Evolutionary conservation across 2,888 invertebrate genomes (phyloP).

Genomic region (Steinernema carpocapsae): DNA sequence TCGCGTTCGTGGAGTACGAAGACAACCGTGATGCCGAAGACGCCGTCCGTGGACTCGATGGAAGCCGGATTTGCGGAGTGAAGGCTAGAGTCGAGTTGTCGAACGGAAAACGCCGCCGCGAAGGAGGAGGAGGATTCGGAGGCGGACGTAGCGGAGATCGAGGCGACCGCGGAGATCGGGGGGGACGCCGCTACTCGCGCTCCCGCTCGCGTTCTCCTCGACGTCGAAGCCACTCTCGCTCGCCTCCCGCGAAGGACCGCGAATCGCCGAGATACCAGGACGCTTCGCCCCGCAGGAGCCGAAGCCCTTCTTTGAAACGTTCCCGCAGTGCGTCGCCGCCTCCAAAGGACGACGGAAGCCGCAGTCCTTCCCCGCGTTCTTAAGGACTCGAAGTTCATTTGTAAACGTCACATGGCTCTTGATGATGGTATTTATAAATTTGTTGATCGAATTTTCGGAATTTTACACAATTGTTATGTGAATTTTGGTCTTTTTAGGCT

Average conservation of each 20-base stretch:
- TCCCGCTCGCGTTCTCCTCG: slow-evolving; percentile 27
- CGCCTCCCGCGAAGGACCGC: not conserved
- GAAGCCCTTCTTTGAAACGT: slow-evolving; percentile 9
- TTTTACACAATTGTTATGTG: no score
- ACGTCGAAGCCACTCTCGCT: slow-evolving; percentile 16
- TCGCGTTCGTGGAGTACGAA: slow-evolving; percentile 72
- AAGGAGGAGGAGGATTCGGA: slow-evolving; percentile 52
- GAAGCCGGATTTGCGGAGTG: slow-evolving; percentile 71
- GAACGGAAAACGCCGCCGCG: slow-evolving; percentile 69
- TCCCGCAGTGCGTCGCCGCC: no score
- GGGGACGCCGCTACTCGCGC: slow-evolving; percentile 9
- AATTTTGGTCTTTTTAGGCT: no score
- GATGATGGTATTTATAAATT: no score
- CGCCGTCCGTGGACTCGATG: slow-evolving; percentile 71
- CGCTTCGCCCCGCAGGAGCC: not conserved
- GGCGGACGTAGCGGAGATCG: not conserved
- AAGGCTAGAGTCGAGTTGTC: slow-evolving; percentile 71
- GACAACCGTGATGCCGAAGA: slow-evolving; percentile 79
- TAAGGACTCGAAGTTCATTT: no score
- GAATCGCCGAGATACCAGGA: slow-evolving; percentile 25
- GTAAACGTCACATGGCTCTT: no score
- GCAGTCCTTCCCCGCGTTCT: no score
- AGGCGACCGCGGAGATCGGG: not conserved
- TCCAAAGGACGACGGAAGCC: not conserved
- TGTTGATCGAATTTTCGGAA: no score